Evolutionary conservation across 2,888 invertebrate species (phyloP).

Genomic region (Drosophila rubida): DNA sequence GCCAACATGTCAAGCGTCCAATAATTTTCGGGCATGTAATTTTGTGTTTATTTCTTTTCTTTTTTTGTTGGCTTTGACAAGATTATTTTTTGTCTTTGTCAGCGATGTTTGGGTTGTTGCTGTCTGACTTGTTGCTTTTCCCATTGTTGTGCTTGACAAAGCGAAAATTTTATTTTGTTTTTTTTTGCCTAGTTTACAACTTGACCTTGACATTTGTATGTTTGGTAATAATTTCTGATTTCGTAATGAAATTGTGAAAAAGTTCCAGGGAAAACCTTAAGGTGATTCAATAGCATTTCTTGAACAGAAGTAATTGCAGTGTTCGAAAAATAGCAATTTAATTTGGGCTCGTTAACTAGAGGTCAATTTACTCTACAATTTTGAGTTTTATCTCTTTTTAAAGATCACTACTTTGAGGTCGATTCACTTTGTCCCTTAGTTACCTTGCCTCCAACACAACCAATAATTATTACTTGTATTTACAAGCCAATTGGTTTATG

Average conservation of each 20-base stretch:
- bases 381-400: background rate
- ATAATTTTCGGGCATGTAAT: constrained; percentile 55
- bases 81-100: constrained; percentile 23
- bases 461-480: background rate
- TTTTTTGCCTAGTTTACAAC: constrained; percentile 24
- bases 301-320: background rate
- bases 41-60: constrained; percentile 13
- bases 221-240: constrained; percentile 4
- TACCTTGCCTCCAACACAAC: too few relatives aligned
- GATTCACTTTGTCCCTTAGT: background rate
- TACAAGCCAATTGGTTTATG: constrained; percentile 5
- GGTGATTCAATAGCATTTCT: background rate
- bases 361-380: background rate
- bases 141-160: constrained; percentile 66
- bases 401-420: background rate
- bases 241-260: constrained; percentile 12
- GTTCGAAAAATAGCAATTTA: background rate
- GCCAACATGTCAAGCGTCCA: constrained; percentile 39
- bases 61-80: background rate
- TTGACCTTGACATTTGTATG: constrained; percentile 65
- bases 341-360: background rate
- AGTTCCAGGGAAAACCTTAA: background rate
- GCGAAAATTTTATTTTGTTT: constrained; percentile 37
- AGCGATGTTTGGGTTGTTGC: constrained; percentile 19
- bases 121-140: constrained; percentile 38